phyloP scores from a whole-genome alignment of 2,888 invertebrate species.

The Hemicrepidius hirtus region DNA sequence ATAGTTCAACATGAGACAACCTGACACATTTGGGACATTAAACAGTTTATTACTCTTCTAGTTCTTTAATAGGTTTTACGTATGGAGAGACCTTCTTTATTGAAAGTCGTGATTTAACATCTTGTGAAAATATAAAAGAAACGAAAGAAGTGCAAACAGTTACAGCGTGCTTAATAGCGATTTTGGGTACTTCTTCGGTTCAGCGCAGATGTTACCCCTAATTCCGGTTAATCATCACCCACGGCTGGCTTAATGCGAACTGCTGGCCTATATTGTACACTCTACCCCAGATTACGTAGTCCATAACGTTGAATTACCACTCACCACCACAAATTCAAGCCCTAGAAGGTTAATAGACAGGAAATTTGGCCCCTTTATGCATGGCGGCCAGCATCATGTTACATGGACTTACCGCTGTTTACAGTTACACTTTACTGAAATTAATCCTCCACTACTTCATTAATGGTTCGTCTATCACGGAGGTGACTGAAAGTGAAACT shows the following conservation, averaged over 20 bases:
- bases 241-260: conserved; percentile 46
- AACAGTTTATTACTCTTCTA: too few species aligned
- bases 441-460: conserved; percentile 33
- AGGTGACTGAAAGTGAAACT: conserved; percentile 10
- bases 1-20: too few species aligned
- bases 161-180: neutral
- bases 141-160: too few species aligned
- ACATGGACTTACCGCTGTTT: conserved; percentile 37
- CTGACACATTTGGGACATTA: too few species aligned
- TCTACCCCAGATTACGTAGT: conserved; percentile 46
- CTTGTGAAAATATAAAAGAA: too few species aligned
- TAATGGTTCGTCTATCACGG: conserved; percentile 16
- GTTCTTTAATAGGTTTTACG: too few species aligned
- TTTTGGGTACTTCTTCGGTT: conserved; percentile 36
- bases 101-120: too few species aligned
- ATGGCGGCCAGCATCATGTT: conserved; percentile 35
- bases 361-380: conserved; percentile 60
- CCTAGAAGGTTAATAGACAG: conserved; percentile 60
- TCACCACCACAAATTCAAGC: conserved; percentile 49
- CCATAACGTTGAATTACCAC: conserved; percentile 50
- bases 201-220: conserved; percentile 40
- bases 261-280: conserved; percentile 41
- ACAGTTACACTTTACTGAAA: conserved; percentile 37
- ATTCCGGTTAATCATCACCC: conserved; percentile 50
- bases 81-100: too few species aligned